Conservation (phyloP, 2,113 vertebrate species). For the Halichoerus grypus region DNA sequence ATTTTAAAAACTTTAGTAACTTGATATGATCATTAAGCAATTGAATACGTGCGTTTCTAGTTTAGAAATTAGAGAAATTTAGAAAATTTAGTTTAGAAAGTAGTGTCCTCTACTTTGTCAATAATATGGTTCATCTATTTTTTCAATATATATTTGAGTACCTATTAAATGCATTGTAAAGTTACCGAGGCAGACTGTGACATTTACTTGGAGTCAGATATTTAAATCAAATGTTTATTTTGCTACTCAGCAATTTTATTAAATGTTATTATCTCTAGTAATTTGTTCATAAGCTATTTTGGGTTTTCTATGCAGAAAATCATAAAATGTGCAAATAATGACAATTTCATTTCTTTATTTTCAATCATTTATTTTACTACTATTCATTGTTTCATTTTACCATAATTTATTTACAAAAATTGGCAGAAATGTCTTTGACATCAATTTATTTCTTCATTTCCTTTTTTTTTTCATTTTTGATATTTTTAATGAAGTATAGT, state of each 20-base stretch:
- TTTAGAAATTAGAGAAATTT: not conserved
- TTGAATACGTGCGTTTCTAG: not conserved
- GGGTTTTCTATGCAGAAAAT: not conserved
- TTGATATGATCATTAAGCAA: not conserved
- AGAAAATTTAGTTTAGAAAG: not conserved
- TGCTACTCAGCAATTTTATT: not conserved
- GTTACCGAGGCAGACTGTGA: not conserved
- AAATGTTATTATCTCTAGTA: not conserved
- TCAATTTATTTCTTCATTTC: not conserved
- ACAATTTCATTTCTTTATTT: not conserved
- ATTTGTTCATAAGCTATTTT: not conserved
- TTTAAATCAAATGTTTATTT: not conserved
- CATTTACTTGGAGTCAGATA: not conserved
- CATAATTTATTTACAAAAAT: not conserved
- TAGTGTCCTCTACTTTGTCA: not conserved
- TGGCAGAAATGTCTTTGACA: not conserved
- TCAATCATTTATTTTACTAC: not conserved
- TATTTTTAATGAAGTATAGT: not conserved
- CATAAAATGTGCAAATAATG: not conserved
- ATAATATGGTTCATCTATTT: not conserved
- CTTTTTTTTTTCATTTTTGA: not conserved
- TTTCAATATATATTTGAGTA: not conserved
- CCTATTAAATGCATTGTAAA: not conserved
- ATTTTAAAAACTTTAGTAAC: not conserved
- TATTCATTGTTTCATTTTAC: not conserved